Conservation (phyloP, 1,140 invertebrate species). For the Neoseiulus cucumeris region DNA sequence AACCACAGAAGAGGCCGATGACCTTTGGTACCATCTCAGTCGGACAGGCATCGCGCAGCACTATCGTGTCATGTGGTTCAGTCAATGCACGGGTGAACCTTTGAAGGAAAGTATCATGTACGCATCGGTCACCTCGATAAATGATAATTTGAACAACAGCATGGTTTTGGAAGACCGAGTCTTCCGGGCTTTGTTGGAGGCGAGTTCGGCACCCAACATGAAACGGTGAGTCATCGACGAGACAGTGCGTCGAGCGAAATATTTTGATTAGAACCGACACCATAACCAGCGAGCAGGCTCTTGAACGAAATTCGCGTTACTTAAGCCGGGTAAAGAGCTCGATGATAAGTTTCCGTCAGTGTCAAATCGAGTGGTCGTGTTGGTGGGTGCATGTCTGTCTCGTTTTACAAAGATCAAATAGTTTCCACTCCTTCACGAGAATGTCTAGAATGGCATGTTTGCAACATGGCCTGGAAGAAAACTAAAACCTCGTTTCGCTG, state of each 20-base stretch:
- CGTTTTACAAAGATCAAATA: too few relatives aligned
- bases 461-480: too few relatives aligned
- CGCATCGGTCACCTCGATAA: background rate
- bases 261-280: background rate
- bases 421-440: too few relatives aligned
- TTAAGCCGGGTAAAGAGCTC: too few relatives aligned
- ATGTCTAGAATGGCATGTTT: too few relatives aligned
- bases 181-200: conserved; percentile 41
- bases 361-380: too few relatives aligned
- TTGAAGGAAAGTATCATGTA: conserved; percentile 34
- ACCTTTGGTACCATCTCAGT: conserved; percentile 36
- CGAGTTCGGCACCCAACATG: conserved; percentile 34
- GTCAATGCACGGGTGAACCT: conserved; percentile 31
- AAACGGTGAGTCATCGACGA: background rate
- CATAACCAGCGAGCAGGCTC: background rate
- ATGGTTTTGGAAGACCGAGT: conserved; percentile 37
- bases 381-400: too few relatives aligned
- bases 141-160: conserved; percentile 20
- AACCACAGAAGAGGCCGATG: conserved; percentile 33
- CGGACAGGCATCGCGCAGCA: conserved; percentile 26
- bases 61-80: conserved; percentile 33
- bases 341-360: too few relatives aligned
- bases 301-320: background rate
- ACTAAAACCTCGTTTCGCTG: too few relatives aligned
- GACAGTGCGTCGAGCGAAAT: too few relatives aligned